phyloP scores from a whole-genome alignment of 2,113 vertebrate genomes.

The Todiramphus chloris region DNA sequence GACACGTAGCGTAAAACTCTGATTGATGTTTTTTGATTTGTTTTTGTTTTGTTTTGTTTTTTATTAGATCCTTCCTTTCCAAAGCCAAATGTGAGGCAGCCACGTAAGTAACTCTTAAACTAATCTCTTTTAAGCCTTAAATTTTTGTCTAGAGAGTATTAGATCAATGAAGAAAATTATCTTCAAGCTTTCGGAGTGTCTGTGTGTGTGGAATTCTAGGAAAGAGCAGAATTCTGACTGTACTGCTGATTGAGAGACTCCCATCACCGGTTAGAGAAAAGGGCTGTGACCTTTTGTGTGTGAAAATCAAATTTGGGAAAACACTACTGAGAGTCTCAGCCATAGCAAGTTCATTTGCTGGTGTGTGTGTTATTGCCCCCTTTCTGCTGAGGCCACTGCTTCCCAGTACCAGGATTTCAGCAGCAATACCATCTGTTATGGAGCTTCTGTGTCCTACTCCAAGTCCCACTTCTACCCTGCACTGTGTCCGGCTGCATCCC shows the following conservation, averaged over 20 bases:
- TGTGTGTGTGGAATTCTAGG: neutral
- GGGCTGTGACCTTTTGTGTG: neutral
- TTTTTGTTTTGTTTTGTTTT: neutral
- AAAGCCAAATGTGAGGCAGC: conserved; percentile 60
- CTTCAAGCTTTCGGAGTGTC: neutral
- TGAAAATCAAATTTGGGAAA: neutral
- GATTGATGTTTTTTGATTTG: conserved; percentile 44
- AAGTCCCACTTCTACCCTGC: neutral
- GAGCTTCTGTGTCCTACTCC: neutral
- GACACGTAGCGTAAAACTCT: neutral
- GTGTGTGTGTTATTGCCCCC: neutral
- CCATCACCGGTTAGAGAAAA: neutral
- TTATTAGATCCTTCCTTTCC: conserved; percentile 50
- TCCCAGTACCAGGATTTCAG: neutral
- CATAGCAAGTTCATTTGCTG: neutral
- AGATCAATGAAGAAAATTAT: neutral
- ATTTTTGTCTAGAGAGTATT: neutral
- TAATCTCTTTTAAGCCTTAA: neutral
- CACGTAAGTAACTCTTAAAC: conserved; percentile 71
- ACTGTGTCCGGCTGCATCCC: neutral
- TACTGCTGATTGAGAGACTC: neutral
- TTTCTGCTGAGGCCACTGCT: neutral
- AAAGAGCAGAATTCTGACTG: neutral
- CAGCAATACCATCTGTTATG: neutral
- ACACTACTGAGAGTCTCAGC: neutral